These are phyloP conservation scores for Hylomyscus alleni DNA, from an alignment of 2,797 vertebrate species.

Conservation along the genomic window DNA sequence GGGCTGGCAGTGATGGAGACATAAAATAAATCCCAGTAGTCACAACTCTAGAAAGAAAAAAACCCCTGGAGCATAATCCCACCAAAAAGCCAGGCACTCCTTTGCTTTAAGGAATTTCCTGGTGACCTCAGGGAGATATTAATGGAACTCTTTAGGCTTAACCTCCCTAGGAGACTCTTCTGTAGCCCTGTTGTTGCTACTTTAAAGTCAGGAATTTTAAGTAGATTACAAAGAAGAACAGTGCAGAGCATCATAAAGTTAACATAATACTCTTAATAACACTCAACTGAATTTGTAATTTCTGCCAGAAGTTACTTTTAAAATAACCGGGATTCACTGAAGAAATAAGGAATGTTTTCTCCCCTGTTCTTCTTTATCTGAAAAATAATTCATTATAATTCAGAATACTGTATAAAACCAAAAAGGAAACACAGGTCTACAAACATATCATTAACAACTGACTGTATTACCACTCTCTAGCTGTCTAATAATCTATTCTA, in stretches of 20 bases:
- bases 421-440: slow-evolving; percentile 58
- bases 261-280: slow-evolving; percentile 83
- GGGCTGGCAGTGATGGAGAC: slow-evolving; percentile 79
- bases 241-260: slow-evolving; percentile 71
- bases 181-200: slow-evolving; percentile 72
- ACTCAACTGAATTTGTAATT: slow-evolving; percentile 82
- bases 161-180: slow-evolving; percentile 83
- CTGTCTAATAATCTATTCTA: slow-evolving; percentile 51
- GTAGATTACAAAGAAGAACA: slow-evolving; percentile 83
- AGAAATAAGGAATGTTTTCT: slow-evolving; percentile 72
- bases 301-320: slow-evolving; percentile 76
- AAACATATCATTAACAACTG: slow-evolving; percentile 59
- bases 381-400: slow-evolving; percentile 70
- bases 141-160: slow-evolving; percentile 86
- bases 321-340: slow-evolving; percentile 75
- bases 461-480: slow-evolving; percentile 27
- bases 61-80: slow-evolving; percentile 75
- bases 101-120: slow-evolving; percentile 86
- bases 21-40: slow-evolving; percentile 80
- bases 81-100: slow-evolving; percentile 78
- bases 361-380: slow-evolving; percentile 69
- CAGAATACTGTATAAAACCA: slow-evolving; percentile 57
- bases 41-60: slow-evolving; percentile 79
- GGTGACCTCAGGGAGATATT: slow-evolving; percentile 82
- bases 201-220: slow-evolving; percentile 87